Conservation (phyloP, 2,888 invertebrate genomes). For the Acrobasis repandana region DNA sequence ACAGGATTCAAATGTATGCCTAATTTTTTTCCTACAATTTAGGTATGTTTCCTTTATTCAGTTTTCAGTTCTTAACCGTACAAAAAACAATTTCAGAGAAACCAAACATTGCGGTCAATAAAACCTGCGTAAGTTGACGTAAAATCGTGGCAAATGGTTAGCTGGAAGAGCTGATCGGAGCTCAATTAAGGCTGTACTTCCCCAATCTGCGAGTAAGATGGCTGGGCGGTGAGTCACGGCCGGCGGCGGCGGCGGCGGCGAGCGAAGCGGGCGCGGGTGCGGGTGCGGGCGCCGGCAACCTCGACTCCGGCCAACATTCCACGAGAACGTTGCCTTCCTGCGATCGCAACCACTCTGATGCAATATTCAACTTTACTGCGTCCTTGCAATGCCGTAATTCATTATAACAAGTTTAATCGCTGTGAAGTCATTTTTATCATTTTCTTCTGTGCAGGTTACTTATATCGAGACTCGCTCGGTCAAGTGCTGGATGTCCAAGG, state of each 20-base stretch:
- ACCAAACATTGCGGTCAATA: constrained; percentile 20
- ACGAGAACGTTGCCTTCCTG: constrained; percentile 75
- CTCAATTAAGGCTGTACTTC: constrained; percentile 66
- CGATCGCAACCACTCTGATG: constrained; percentile 74
- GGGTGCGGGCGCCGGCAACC: constrained; percentile 33
- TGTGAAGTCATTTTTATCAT: constrained; percentile 71
- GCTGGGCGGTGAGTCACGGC: constrained; percentile 62
- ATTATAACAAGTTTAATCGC: constrained; percentile 77
- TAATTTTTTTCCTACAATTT: no score
- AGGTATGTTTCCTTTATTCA: not conserved
- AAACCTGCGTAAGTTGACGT: constrained; percentile 52
- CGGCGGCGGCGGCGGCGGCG: constrained; percentile 38
- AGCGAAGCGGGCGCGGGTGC: constrained; percentile 37
- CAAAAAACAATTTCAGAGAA: not conserved
- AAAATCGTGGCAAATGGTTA: constrained; percentile 47
- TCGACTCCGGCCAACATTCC: constrained; percentile 67
- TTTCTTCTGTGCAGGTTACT: constrained; percentile 63
- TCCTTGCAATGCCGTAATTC: constrained; percentile 83
- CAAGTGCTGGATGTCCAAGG: constrained; percentile 54
- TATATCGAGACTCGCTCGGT: constrained; percentile 49
- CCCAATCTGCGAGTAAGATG: constrained; percentile 59
- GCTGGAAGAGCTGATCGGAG: constrained; percentile 48
- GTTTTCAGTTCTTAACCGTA: not conserved
- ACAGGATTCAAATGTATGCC: no score
- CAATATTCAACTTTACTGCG: constrained; percentile 82